Evolutionary conservation across 2,113 vertebrate species (phyloP), one percentile per base, ranked within the genome.

Genomic region (Cariama cristata): DNA sequence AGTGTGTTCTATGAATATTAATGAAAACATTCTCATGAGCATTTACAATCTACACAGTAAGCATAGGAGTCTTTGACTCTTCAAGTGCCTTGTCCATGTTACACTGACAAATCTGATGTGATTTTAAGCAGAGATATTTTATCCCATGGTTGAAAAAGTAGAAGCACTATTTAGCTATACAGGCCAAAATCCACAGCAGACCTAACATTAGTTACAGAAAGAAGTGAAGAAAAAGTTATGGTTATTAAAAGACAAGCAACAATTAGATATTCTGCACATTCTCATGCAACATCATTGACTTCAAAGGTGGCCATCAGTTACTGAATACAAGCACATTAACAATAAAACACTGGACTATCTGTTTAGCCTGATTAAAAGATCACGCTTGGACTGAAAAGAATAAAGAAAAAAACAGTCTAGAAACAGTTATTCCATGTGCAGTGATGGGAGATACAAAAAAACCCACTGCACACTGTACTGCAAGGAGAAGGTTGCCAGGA

Each of bases 1-100:
- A 96, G 84, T 50, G 40, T 42, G 74, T 67, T 62, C 59, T 45
- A 76, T 96, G 94, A 95, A 97, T 97, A 95, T 93, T 95, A 94
- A 97, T 95, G 90, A 81, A 85, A 94, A 79, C 86, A 13, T 85
- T 91, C 82, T 91, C 45, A 1, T 27, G 33, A 90, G 58, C 50
- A 35, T 87, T 95, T 2, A 3, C 89, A 80, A 77, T 73, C 91
- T 85, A 88, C 53, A 19, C 33, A 62, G 90, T 63, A 89, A 75
- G 75, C 4, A 0, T 26, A 28, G 53, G 52, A 79, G 68, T 81
- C 67, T 96, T 27, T 84, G 92, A 92, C 90, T 72, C 75, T 92
- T 84, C 64, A 47, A 50, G 63, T 73, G 50, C 66, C 69, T 91
- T 62, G 66, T 32, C 66, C 45, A 24, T n/a, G 19, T 49, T 42